Conservation (phyloP, 2,888 invertebrate species). For the Malachius bipustulatus region DNA sequence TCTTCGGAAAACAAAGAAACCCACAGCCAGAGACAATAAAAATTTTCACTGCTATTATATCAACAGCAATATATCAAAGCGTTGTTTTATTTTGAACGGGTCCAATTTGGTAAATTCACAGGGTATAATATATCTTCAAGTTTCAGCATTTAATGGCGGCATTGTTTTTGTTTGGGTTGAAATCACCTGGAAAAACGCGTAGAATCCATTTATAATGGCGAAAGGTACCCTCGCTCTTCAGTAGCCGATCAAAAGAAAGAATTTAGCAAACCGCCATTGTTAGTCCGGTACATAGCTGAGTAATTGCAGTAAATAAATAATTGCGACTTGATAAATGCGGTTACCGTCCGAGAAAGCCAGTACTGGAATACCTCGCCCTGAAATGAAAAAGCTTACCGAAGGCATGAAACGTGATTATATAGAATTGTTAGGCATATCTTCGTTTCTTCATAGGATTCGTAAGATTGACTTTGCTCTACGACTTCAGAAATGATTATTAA, state of each 20-base stretch:
- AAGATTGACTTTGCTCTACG: too few species aligned
- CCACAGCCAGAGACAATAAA: too few species aligned
- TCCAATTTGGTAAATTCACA: conserved; percentile 3
- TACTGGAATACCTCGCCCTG: not conserved
- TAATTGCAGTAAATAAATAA: conserved; percentile 2
- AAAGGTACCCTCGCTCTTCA: not conserved
- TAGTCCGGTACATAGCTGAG: not conserved
- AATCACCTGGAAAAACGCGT: not conserved
- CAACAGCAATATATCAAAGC: too few species aligned
- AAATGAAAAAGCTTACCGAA: not conserved
- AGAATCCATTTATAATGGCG: conserved; percentile 1
- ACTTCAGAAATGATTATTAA: too few species aligned
- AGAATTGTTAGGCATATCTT: too few species aligned
- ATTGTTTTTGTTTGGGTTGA: not conserved
- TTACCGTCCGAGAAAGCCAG: not conserved
- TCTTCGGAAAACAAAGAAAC: too few species aligned
- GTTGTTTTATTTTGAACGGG: conserved; percentile 2
- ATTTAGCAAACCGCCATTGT: not conserved
- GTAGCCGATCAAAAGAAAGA: conserved; percentile 3
- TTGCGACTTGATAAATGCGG: not conserved
- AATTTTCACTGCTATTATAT: too few species aligned
- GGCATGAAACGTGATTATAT: not conserved
- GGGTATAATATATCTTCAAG: not conserved
- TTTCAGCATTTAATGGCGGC: conserved; percentile 1
- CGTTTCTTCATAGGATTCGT: too few species aligned